Evolutionary conservation across 2,113 vertebrate species (phyloP).

Genomic region (Ammodramus savannarum): DNA sequence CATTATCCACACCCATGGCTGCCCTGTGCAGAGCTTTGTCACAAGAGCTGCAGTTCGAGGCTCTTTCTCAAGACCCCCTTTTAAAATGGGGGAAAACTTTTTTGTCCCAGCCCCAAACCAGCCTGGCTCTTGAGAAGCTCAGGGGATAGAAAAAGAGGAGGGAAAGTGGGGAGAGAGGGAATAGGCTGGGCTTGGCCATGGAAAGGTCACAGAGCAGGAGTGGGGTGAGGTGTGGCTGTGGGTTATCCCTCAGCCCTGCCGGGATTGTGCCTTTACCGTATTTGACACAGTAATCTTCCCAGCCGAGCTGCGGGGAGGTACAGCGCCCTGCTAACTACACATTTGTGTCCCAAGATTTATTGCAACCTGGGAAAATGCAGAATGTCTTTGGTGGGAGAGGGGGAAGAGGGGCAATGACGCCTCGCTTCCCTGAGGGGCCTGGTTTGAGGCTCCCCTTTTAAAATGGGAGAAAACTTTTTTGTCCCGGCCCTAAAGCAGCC

Average conservation of each 20-base stretch:
- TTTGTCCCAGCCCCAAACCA: neutral
- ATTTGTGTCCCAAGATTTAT: neutral
- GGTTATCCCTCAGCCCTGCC: neutral
- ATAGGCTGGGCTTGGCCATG: neutral
- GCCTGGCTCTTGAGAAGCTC: neutral
- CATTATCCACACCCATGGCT: fast-evolving
- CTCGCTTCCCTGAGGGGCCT: fast-evolving
- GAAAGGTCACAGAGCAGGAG: neutral
- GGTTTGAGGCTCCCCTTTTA: fast-evolving
- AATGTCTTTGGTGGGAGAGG: fast-evolving
- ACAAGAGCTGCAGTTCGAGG: neutral
- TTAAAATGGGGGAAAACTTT: neutral
- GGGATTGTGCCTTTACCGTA: neutral
- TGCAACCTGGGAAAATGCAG: neutral
- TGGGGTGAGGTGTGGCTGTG: fast-evolving
- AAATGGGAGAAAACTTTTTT: neutral
- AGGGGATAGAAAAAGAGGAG: neutral
- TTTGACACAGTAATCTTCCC: neutral
- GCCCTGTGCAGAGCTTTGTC: neutral
- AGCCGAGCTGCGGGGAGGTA: neutral
- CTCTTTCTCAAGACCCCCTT: neutral
- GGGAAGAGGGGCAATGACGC: fast-evolving
- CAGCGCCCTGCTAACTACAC: neutral
- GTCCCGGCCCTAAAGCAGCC: neutral
- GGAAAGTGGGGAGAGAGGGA: neutral